Evolutionary conservation across 2,797 vertebrate species (phyloP), one percentile per base, ranked within the genome.

Genomic region (Dallia pectoralis): DNA sequence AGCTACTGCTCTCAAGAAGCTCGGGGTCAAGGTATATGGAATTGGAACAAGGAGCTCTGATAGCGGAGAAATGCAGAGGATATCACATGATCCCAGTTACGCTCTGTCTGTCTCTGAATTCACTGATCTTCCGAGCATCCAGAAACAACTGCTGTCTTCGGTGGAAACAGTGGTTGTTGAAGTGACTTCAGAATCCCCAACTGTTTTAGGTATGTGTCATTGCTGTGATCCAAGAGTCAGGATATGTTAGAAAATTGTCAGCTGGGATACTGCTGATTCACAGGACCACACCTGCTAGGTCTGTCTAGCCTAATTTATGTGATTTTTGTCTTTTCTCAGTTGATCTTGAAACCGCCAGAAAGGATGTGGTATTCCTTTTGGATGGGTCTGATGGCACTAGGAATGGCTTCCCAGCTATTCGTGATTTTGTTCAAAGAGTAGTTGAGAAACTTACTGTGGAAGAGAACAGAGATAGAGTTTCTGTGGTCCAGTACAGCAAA

Each of bases 1-100:
- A 62, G 78, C 72, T 1, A n/a, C 73, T 22, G 70, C 70, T 49
- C 66, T 82, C n/a, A 79, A 79, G 47, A 25, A 33, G 33, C 49
- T 69, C 16, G 78, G 73, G 12, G 70, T 80, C 18, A 36, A 62
- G 12, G 53, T 70, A 15, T 68, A 72, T 65, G 64, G 22, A 30
- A 75, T 81, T 22, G 80, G 80, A 62, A 70, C 68, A 36, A 78
- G 66, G 32, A 33, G 18, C 36, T 67, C 70, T 59, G 91, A 94
- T 77, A 61, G 53, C 30, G 47, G 16, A n/a, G 75, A 77, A 29
- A 22, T 68, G 5, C 75, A 80, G n/a, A 65, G 29, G 19, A 77
- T 80, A n/a, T 73, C 72, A 40, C 4, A 53, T 36, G 44, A 71
- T 3, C 61, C 74, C 22, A 53, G 40, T 18, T 72, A 69, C 69